Base-by-base conservation (phyloP, 2,113 vertebrate species). In the Pycnonotus jocosus region DNA sequence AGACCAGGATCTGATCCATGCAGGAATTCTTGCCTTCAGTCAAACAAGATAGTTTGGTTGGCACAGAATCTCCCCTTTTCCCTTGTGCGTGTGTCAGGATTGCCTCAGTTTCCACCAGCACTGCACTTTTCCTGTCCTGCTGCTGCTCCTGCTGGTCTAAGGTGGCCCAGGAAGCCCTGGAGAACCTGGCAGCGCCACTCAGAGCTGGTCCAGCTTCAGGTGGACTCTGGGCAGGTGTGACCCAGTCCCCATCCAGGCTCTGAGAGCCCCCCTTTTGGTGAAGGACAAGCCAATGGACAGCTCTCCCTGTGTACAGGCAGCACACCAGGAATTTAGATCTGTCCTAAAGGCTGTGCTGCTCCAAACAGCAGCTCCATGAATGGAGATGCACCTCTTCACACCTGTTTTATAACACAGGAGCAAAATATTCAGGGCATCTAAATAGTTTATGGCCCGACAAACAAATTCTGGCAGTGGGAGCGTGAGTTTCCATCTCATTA, bases 331-430 rank as follows among this genome's bases (percentile, higher is more conserved):
- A n/a, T 30, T 71, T 7, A 31, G 45, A 65, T 78, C 47, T 8
- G 4, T 35, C 81, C 86, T 51, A 50, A 56, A 21, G 48, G 81
- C 81, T 6, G 1, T 23, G 45, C 61, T 60, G 37, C 53, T 28
- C 65, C 0, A 0, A 57, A 42, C 25, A 3, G 64, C 13, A 5
- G 66, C 83, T 68, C 92, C 0, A 0, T 70, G 79, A 9, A 33
- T 56, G 68, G 90, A 90, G 56, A 62, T 73, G 71, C 60, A 88
- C 94, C 79, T 86, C 92, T 21, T 76, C 58, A 8, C 95, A 95
- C 96, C 94, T 97, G 95, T 60, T 97, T 90, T 92, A 83, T 94
- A 96, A 73, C 90, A 90, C 74, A 86, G 81, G 54, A 80, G 20
- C 66, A 86, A 90, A 97, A 88, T 86, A 94, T 94, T 88, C 5